Evolutionary conservation across 2,113 vertebrate species (phyloP).

Genomic region (Sylvicapra grimmia): DNA sequence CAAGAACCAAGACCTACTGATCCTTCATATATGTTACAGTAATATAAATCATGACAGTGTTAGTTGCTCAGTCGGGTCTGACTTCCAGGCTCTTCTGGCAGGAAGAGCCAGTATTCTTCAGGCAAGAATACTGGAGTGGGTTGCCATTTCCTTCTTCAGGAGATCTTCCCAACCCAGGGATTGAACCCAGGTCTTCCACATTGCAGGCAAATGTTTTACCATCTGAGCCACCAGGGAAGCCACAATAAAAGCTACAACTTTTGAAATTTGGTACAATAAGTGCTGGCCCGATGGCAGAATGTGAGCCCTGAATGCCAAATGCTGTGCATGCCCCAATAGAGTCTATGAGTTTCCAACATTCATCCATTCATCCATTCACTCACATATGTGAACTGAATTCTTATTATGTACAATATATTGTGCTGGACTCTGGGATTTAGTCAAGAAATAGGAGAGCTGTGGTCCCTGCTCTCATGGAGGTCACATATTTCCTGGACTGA

Average conservation of each 20-base stretch:
- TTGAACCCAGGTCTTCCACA: not conserved
- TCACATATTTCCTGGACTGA: not conserved
- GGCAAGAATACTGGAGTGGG: not conserved
- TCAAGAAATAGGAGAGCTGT: not conserved
- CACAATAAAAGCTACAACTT: not conserved
- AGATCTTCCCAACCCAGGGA: not conserved
- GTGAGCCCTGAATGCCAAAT: not conserved
- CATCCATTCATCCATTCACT: not conserved
- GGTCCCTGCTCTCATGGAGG: not conserved
- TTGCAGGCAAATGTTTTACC: not conserved
- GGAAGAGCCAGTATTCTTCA: not conserved
- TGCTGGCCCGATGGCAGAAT: not conserved
- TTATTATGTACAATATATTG: not conserved
- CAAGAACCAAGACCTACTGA: not conserved
- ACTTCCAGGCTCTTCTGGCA: not conserved
- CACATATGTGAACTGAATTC: not conserved
- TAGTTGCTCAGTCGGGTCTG: not conserved
- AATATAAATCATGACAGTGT: not conserved
- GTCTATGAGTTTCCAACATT: not conserved
- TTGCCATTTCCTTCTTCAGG: not conserved
- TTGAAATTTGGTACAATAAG: not conserved
- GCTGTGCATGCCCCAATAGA: accelerated
- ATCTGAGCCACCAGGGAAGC: not conserved
- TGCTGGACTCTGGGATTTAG: not conserved
- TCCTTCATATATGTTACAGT: not conserved